Base-by-base conservation (phyloP, 2,888 invertebrate species). In the Drosophila ezoana region DNA sequence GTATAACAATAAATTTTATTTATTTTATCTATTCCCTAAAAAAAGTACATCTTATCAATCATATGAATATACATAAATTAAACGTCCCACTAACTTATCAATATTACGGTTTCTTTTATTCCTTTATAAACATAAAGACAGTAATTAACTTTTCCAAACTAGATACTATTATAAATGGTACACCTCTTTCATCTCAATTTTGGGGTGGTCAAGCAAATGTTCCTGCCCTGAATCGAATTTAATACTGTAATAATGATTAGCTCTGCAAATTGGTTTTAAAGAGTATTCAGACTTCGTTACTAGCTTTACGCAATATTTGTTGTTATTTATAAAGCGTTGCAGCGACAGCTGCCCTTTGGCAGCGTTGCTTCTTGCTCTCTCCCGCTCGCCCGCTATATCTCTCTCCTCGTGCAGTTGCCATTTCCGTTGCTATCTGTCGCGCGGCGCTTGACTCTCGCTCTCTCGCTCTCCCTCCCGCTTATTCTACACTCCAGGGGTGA, bases 241-340 rank as follows among this genome's bases (percentile, higher is more conserved):
- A 16, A 38, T 6, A 6, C 4, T 16, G 14, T 16, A 38, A 8
- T 14, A 11, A 11, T 33, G 11, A 4, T 11, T 3, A 33, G 11
- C 8, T 8, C n/a, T 14, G 8, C 11, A 10, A 33, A 40, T 16
- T 10, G 4, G 4, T 18, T 9, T 9, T 8, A 11, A 45, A 78
- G 75, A 3, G 82, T 51, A 52, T 61, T 52, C 8, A 8, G 2
- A n/a, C 18, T 51, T 84, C 76, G 65, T 44, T 16, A 23, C 44
- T 13, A 1, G 8, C n/a, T 47, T 6, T 20, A 28, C 9, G 11
- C 20, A 33, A 38, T 58, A 49, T 52, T 80, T 79, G 62, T 82
- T 87, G 72, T 82, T 82, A 79, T 88, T 88, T 83, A 67, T 86
- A 82, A 65, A 56, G 35, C 44, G 53, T 37, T 79, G 69, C 82